Base-by-base conservation (phyloP, 2,113 vertebrate species). In the Nematolebias whitei region DNA sequence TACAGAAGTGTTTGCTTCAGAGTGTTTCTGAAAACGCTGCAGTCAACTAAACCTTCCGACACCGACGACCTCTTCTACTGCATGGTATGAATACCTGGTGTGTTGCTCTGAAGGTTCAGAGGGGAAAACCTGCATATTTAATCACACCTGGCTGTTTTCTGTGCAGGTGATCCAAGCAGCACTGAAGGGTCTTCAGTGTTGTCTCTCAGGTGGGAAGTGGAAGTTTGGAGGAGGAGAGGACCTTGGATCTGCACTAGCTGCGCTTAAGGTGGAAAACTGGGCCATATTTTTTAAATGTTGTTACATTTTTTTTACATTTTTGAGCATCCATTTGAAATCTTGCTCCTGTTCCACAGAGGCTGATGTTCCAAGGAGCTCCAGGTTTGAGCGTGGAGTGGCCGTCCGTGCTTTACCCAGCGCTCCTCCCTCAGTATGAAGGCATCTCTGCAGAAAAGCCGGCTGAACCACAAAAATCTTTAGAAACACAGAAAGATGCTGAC, bases 291-390 rank as follows among this genome's bases (percentile, higher is more conserved):
- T 3, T 10, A 10, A 39, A 39, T 12, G 38, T 39, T 39, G 12
- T 39, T 3, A 15, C 47, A 15, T 2, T 9, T 13, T 26, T 40
- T 18, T 5, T 41, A 22, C n/a, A 13, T 43, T 50, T 38, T 12
- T 12, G 9, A 19, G 58, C 56, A 12, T 56, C 74, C 5, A 80
- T 41, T 35, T n/a, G 23, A n/a, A 53, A 12, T 16, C 18, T 7
- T 64, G 1, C 24, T 45, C 45, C 2, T 55, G n/a, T 71, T 54
- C 13, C 76, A 24, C 76, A 99, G 98, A 96, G 95, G 84, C 93
- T 93, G 32, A 98, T 98, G 96, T 98, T 99, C 82, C 93, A 97
- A 0, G 96, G 95, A 4, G 85, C 96, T 73, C 96, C 96, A 51
- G 97, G 97, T 61, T 83, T 98, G 72, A 95, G 87, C 84, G 90